These are phyloP conservation scores for Ornithoptera priamus DNA, from an alignment of 2,888 invertebrate genomes.

Conservation along the genomic window DNA sequence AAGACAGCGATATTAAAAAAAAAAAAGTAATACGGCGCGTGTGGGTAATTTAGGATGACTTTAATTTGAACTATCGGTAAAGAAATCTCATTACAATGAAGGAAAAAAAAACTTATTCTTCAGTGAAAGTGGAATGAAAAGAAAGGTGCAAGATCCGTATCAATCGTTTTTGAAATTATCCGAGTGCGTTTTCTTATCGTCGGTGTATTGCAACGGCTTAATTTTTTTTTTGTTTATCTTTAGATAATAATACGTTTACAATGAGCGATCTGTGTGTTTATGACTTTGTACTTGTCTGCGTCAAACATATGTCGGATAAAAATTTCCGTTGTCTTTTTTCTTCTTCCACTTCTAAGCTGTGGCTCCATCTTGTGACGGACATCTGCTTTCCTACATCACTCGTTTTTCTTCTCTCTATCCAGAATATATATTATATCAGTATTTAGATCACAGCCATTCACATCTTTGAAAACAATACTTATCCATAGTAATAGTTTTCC, in stretches of 20 bases:
- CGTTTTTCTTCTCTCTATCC: no score
- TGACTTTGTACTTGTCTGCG: no score
- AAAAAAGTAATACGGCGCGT: slow-evolving; percentile 9
- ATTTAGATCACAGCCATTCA: no score
- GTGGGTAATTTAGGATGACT: slow-evolving; percentile 16
- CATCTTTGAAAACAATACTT: no score
- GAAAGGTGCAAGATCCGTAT: slow-evolving; percentile 29
- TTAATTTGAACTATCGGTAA: slow-evolving; percentile 21
- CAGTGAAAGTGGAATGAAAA: slow-evolving; percentile 30
- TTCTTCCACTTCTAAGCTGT: no score
- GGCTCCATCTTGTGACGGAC: no score
- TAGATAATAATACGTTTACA: slow-evolving; percentile 5
- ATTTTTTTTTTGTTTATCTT: slow-evolving; percentile 21
- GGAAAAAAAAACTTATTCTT: slow-evolving; percentile 10
- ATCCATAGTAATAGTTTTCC: no score
- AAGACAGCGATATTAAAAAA: neutral
- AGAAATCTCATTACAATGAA: slow-evolving; percentile 20
- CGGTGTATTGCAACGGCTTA: neutral
- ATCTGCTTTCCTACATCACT: no score
- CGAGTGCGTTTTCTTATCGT: slow-evolving; percentile 16
- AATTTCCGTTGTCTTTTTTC: no score
- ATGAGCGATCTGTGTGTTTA: no score
- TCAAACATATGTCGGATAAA: no score
- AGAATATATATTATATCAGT: no score
- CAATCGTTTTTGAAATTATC: slow-evolving; percentile 20